Base-by-base conservation (phyloP, 2,797 vertebrate species). In the Oreonectes daqikongensis region DNA sequence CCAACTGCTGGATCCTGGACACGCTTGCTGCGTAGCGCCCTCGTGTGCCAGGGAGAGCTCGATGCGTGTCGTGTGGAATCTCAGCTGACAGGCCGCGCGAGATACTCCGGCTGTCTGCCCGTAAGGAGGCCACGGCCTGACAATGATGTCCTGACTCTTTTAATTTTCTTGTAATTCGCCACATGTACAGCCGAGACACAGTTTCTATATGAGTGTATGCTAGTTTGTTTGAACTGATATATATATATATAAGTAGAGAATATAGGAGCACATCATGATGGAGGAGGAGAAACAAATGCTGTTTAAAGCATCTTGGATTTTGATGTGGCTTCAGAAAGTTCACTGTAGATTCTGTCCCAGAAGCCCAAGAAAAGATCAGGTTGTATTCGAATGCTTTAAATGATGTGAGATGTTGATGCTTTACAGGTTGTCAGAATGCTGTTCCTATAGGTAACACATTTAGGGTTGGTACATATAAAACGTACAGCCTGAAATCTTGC, bases 21-120 rank as follows among this genome's bases (percentile, higher is more conserved):
- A 77, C 68, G 86, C 87, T 86, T 79, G 89, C 77, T 72, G 65
- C 79, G 81, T 83, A 84, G 87, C 79, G 82, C 84, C 87, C 86
- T 82, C 82, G 35, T 69, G 82, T 89, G 87, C 87, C 87, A 79
- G 84, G 85, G 86, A 87, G 72, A 82, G 79, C 81, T 81, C 84
- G n/a, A 71, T 78, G 72, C 85, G 83, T 87, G 84, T 85, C 1
- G 88, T 90, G 88, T 89, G 85, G 88, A 77, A 76, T 87, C 83
- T n/a, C 2, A 18, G 61, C 28, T 11, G 44, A 42, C 68, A 8
- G 53, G 30, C 48, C 79, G 86, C 32, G n/a, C 82, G 84, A 71
- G 68, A 65, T 82, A 82, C 85, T 85, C 86, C 84, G 86, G 84
- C 78, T 88, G 86, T 88, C 84, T 84, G 82, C 63, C 84, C 79